Conservation (phyloP, 1,140 invertebrate genomes). For the Carposina sasakii region DNA sequence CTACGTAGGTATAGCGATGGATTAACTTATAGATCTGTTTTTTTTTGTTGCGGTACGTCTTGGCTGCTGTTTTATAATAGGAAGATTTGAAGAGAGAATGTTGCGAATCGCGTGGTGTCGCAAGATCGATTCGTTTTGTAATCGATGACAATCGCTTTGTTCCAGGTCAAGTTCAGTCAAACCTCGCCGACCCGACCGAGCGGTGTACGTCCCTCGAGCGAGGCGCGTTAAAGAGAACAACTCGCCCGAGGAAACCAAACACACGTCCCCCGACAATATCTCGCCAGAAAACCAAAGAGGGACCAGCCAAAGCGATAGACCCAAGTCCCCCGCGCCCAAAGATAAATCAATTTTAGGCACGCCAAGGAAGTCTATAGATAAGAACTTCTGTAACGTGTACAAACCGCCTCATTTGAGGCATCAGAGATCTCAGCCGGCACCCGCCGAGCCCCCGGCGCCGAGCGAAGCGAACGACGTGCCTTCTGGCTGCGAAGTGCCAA, state of each 20-base stretch:
- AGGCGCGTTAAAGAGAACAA: constrained; percentile 72
- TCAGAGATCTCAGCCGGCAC: constrained; percentile 46
- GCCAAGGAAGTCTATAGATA: constrained; percentile 53
- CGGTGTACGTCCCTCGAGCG: constrained; percentile 84
- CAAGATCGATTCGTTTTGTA: too few relatives aligned
- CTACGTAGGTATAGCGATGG: too few relatives aligned
- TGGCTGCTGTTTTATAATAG: too few relatives aligned
- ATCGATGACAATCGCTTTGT: too few relatives aligned
- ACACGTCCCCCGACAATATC: constrained; percentile 37
- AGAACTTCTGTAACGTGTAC: constrained; percentile 68
- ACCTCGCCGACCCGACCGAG: constrained; percentile 80
- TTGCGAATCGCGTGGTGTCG: too few relatives aligned
- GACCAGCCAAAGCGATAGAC: constrained; percentile 34
- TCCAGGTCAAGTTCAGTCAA: constrained; percentile 52
- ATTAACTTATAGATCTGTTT: too few relatives aligned
- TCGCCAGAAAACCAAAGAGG: constrained; percentile 31
- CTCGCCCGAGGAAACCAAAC: constrained; percentile 38
- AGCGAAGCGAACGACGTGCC: constrained; percentile 44
- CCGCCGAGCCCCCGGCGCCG: constrained; percentile 28
- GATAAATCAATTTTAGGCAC: constrained; percentile 50
- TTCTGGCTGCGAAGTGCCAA: constrained; percentile 61
- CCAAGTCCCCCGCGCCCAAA: constrained; percentile 48
- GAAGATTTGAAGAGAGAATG: too few relatives aligned
- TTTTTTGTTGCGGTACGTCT: too few relatives aligned
- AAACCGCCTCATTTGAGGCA: constrained; percentile 63